phyloP scores from a whole-genome alignment of 2,113 vertebrate species.

The Acrocephalus kingi region DNA sequence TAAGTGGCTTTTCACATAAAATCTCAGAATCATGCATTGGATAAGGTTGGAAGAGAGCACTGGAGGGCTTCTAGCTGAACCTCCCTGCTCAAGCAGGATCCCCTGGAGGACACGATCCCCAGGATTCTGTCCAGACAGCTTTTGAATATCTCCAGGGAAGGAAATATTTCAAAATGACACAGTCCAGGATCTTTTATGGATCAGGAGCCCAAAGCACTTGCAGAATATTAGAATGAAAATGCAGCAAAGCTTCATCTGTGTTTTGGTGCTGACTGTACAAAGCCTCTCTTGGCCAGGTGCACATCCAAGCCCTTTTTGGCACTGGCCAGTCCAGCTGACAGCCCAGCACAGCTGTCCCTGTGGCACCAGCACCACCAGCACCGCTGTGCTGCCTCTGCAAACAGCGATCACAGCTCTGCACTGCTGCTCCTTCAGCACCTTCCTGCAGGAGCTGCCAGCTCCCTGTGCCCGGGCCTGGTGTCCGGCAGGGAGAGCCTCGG shows the following conservation, averaged over 20 bases:
- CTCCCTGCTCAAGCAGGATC: neutral
- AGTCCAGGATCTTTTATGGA: neutral
- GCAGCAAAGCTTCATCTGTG: accelerated
- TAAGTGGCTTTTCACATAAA: neutral
- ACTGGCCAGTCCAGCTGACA: neutral
- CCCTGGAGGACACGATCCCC: neutral
- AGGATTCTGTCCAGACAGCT: neutral
- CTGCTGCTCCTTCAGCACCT: neutral
- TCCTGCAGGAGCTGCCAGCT: neutral
- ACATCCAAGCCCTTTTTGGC: neutral
- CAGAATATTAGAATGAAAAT: neutral
- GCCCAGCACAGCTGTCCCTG: too few relatives aligned
- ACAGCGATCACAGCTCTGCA: accelerated
- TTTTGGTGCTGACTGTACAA: neutral
- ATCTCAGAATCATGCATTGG: neutral
- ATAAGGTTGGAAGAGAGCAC: neutral
- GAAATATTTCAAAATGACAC: neutral
- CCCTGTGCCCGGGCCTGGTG: neutral
- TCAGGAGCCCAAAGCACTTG: neutral
- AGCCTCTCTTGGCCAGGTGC: neutral
- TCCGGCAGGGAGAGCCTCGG: neutral
- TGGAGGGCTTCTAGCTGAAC: neutral
- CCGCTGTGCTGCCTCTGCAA: accelerated
- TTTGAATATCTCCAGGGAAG: neutral
- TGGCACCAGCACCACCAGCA: neutral